phyloP scores from a whole-genome alignment of 2,888 invertebrate species.

The Noctua pronuba region DNA sequence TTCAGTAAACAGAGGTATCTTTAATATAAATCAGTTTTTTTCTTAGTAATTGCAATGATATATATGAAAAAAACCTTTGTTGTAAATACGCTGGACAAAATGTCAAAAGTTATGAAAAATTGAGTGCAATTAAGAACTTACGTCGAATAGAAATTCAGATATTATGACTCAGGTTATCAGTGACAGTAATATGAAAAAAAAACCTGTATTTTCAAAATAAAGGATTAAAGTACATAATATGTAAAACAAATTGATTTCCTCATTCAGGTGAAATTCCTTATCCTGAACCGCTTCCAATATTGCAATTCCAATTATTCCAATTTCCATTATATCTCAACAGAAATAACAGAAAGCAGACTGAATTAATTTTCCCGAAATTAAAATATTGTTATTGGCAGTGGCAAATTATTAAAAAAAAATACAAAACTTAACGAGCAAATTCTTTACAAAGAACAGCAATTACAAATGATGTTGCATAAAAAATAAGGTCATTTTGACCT shows the following conservation, averaged over 20 bases:
- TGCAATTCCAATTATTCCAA: neutral
- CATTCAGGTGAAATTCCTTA: neutral
- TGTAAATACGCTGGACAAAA: neutral
- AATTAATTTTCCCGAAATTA: neutral
- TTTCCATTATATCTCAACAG: neutral
- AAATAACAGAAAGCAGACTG: neutral
- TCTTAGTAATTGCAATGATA: neutral
- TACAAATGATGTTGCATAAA: constrained; percentile 34
- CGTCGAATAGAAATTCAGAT: too few relatives aligned
- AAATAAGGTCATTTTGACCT: constrained; percentile 23
- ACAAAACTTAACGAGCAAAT: constrained; percentile 2
- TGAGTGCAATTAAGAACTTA: too few relatives aligned
- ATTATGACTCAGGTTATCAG: too few relatives aligned
- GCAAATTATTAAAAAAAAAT: too few relatives aligned
- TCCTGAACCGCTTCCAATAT: neutral
- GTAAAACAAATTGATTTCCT: neutral
- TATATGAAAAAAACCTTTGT: neutral
- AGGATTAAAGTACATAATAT: neutral
- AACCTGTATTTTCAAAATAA: too few relatives aligned
- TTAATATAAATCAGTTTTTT: neutral
- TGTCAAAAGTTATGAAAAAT: too few relatives aligned
- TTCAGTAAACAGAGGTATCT: neutral
- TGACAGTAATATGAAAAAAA: too few relatives aligned
- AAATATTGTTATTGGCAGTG: too few relatives aligned
- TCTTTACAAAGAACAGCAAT: constrained; percentile 8